Evolutionary conservation across 2,113 vertebrate species (phyloP), one percentile per base, ranked within the genome.

Genomic region (Pycnonotus jocosus): DNA sequence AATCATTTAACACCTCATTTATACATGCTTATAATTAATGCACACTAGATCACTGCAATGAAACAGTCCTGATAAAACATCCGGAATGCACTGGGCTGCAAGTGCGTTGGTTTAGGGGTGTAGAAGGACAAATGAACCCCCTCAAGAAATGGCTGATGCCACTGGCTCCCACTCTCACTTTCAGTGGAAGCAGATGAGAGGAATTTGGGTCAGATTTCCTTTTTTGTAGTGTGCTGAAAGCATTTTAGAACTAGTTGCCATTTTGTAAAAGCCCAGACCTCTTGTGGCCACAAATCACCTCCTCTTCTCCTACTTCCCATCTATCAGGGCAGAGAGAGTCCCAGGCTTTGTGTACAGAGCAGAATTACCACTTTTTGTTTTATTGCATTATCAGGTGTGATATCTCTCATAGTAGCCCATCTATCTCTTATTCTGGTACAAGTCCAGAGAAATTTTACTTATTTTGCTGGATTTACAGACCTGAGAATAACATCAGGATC

Each of bases 1-100:
- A 97, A 97, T 98, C 91, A 97, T 97, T 97, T 92, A 97, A 81
- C 79, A 83, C 62, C 74, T 88, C 65, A 81, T 95, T 91, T 90
- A 91, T 93, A 96, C 95, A 61, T 42, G 47, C 61, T 81, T 65
- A n/a, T 90, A 90, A 95, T 97, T 97, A 97, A 96, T 81, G 88
- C 61, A 90, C 53, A 31, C 61, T 94, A 56, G 65, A 84, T 90
- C 62, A 22, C 87, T 74, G 81, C 64, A 65, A 89, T 24, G 64
- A 95, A 79, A 80, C 85, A 87, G 50, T 22, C 65, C 73, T 73
- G 47, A 48, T 91, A 78, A 86, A 77, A 35, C 13, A 78, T 22
- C 54, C 10, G 17, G 53, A 37, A 16, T 7, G 33, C 28, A 38
- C 21, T 47, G 58, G 87, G n/a, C 58, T 77, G 44, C 1, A 6